Evolutionary conservation across 2,888 invertebrate genomes (phyloP), one percentile per base, ranked within the genome.

Genomic region (Endomychus coccineus): DNA sequence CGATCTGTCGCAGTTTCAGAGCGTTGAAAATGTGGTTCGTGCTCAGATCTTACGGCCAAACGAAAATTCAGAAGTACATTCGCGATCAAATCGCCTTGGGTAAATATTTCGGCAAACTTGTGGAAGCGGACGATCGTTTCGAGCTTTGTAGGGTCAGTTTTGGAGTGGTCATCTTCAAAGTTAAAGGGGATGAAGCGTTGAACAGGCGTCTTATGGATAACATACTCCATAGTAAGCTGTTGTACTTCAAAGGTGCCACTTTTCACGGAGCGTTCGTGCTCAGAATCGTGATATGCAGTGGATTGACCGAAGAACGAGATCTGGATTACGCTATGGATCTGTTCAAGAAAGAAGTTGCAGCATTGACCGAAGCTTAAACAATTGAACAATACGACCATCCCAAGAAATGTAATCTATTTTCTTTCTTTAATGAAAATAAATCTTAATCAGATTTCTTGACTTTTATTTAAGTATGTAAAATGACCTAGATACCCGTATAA

Each of bases 11-110:
- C 25, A 71, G 91, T 47, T 94, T 95, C 62, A 76, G 94, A 29
- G 78, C 95, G 0, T 66, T 95, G 13, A 95, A 95, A 64, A 67
- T 95, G n/a, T 95, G 95, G 95, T 88, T 91, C 43, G 89, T 89
- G 0, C 67, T 95, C 50, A 74, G 91, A 45, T 68, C 83, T 37
- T 83, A 85, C 50, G 95, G 95, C 0, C 77, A 81, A 3, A 78
- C 82, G 55, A 86, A 88, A 3, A 66, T 95, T 3, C 80, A 85
- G 49, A 73, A 74, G 3, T 77, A 84, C 56, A 80, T 95, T 14
- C 74, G 91, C 34, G 74, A 77, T 37, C 84, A 87, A 45, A 74
- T 86, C 6, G 62, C 62, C 4, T 66, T 94, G 43, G 92, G 94
- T 0, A 71, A 80, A 48, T 69, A 81, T 49, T 92, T 97, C 58